phyloP scores from a whole-genome alignment of 2,113 vertebrate species.

The Pogonocichla stellata region DNA sequence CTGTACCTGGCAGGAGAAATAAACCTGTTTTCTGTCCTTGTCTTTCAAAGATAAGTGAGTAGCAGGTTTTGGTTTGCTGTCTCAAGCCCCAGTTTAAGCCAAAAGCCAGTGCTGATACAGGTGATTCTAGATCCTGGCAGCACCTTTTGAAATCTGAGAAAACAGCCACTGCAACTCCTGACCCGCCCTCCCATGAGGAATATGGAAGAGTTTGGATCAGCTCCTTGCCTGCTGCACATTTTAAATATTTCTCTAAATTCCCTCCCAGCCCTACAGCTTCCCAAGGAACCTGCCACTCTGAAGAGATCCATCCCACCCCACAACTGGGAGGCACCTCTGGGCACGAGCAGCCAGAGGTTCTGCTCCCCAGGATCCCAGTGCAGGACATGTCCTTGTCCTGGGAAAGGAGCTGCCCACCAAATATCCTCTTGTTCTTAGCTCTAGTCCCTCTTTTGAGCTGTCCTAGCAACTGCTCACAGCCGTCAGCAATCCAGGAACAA shows the following conservation, averaged over 20 bases:
- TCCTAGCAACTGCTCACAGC: accelerated
- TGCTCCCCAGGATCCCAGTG: not conserved
- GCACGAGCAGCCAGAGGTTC: too few relatives aligned
- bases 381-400: accelerated
- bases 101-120: not conserved
- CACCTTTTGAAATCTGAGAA: not conserved
- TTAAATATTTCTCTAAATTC: not conserved
- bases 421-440: accelerated
- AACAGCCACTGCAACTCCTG: not conserved
- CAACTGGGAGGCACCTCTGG: accelerated
- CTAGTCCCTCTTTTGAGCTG: not conserved
- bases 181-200: accelerated
- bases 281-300: not conserved
- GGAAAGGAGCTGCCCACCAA: not conserved
- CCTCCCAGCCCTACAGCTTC: not conserved
- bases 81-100: not conserved
- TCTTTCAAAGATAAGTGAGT: accelerated
- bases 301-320: not conserved
- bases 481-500: not conserved
- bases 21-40: not conserved
- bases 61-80: not conserved
- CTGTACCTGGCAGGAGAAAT: not conserved
- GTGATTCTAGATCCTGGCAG: not conserved
- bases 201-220: accelerated
- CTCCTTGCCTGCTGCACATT: not conserved